These are phyloP conservation scores for Drosophila basisetae DNA, from an alignment of 2,888 invertebrate genomes.

Conservation along the genomic window DNA sequence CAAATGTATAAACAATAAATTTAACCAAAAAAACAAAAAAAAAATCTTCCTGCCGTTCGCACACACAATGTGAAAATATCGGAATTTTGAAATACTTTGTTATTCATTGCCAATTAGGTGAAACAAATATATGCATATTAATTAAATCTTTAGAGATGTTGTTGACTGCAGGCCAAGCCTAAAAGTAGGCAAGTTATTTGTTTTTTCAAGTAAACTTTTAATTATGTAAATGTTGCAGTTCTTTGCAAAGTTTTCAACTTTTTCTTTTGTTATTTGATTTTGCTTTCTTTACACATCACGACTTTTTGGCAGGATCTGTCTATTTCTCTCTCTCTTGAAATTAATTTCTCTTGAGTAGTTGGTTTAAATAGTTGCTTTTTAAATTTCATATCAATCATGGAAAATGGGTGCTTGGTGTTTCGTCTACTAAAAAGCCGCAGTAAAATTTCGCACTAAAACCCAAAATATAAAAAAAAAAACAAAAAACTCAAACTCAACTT, in stretches of 20 bases:
- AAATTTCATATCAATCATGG: constrained; percentile 57
- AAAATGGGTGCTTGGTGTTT: constrained; percentile 74
- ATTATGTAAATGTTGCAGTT: constrained; percentile 19
- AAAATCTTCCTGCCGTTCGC: constrained; percentile 85
- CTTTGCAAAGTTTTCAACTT: constrained; percentile 41
- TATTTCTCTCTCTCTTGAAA: constrained; percentile 33
- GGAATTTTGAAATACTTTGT: constrained; percentile 28
- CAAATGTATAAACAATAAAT: constrained; percentile 15
- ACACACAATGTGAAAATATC: constrained; percentile 53
- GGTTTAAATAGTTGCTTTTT: constrained; percentile 49
- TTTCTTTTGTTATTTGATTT: constrained; percentile 39
- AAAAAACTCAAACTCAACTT: constrained; percentile 25
- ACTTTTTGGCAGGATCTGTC: constrained; percentile 10
- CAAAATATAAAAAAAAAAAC: constrained; percentile 9
- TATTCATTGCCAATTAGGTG: constrained; percentile 43
- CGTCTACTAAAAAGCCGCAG: constrained; percentile 75
- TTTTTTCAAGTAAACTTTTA: constrained; percentile 14
- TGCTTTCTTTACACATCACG: constrained; percentile 10
- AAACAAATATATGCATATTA: constrained; percentile 20
- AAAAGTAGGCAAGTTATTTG: constrained; percentile 46
- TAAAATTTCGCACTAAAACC: constrained; percentile 76
- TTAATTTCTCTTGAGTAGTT: constrained; percentile 58
- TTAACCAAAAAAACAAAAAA: constrained; percentile 26
- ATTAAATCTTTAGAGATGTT: constrained; percentile 17
- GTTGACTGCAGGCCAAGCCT: constrained; percentile 33